Conservation (phyloP, 2,113 vertebrate species). For the Barnardius zonarius region DNA sequence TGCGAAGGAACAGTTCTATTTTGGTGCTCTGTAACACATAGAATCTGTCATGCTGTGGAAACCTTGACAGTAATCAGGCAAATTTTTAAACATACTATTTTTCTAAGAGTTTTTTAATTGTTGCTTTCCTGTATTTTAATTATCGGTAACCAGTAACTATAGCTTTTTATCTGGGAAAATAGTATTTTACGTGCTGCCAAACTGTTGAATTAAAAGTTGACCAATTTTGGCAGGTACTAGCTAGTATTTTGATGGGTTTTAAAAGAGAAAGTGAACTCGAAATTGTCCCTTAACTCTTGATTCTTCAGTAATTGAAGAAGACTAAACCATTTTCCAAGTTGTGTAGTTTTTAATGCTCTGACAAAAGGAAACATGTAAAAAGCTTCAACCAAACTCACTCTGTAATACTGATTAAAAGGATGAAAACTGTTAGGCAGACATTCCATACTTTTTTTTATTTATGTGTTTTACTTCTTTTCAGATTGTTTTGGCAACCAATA, state of each 20-base stretch:
- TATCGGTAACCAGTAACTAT: not conserved
- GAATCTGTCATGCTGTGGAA: not conserved
- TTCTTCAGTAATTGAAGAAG: not conserved
- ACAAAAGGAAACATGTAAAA: not conserved
- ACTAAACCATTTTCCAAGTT: not conserved
- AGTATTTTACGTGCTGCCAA: not conserved
- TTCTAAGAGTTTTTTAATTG: not conserved
- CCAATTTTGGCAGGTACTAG: not conserved
- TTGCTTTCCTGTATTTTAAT: not conserved
- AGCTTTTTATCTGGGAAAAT: not conserved
- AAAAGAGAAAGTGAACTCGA: not conserved
- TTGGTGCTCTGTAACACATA: not conserved
- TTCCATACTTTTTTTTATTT: not conserved
- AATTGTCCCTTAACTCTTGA: not conserved
- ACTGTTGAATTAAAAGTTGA: not conserved
- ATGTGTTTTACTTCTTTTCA: constrained; percentile 63
- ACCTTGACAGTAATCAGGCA: not conserved
- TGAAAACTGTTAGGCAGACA: not conserved
- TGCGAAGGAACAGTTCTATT: not conserved
- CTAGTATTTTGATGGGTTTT: not conserved
- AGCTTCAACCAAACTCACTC: not conserved
- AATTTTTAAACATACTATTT: not conserved
- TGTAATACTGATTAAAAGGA: not conserved
- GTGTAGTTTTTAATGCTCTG: not conserved
- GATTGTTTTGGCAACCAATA: constrained; percentile 98